phyloP scores from a whole-genome alignment of 2,113 vertebrate species.

The Bufo bufo region DNA sequence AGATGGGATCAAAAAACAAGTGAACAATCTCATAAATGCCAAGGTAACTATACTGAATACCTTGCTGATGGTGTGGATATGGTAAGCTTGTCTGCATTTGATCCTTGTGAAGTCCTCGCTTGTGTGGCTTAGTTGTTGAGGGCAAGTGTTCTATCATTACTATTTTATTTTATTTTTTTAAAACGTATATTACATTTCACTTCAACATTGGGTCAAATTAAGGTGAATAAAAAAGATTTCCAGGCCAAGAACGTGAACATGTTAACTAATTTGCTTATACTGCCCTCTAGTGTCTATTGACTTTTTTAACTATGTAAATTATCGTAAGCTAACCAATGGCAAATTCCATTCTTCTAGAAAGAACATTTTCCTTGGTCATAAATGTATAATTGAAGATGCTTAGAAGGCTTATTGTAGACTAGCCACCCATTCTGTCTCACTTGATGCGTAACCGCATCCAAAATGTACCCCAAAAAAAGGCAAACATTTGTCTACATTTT shows the following conservation, averaged over 20 bases:
- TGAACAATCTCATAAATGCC: conserved; percentile 82
- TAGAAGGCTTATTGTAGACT: too few relatives aligned
- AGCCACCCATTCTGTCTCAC: too few relatives aligned
- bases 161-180: not conserved
- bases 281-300: not conserved
- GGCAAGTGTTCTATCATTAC: not conserved
- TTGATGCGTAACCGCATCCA: too few relatives aligned
- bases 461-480: not conserved
- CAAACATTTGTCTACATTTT: not conserved
- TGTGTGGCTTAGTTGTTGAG: not conserved
- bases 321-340: not conserved
- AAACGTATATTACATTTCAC: conserved; percentile 62
- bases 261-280: not conserved
- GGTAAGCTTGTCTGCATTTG: not conserved
- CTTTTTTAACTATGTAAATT: not conserved
- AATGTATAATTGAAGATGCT: too few relatives aligned
- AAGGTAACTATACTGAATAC: conserved; percentile 65
- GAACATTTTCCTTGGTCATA: too few relatives aligned
- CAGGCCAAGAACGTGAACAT: not conserved
- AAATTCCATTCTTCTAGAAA: not conserved
- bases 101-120: not conserved
- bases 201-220: conserved; percentile 64
- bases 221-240: not conserved
- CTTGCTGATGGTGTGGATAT: not conserved
- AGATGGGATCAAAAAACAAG: conserved; percentile 77